A percentile compares a stretch with the other conserved stretches of the same genome.
phyloP scores from a whole-genome alignment of 1,140 invertebrate species.

The Papilio helenus region DNA sequence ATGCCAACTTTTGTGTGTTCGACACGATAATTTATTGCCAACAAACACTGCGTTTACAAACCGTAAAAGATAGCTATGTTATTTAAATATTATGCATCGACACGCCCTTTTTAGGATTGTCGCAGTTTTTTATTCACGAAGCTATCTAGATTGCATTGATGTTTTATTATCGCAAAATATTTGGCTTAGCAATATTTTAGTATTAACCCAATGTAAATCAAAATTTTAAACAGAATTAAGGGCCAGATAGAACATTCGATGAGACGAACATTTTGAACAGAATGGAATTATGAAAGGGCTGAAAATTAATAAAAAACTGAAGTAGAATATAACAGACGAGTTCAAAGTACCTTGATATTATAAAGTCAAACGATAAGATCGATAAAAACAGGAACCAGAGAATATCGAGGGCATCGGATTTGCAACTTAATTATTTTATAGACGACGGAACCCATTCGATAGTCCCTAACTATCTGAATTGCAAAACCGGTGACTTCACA shows the following conservation, averaged over 20 bases:
- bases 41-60: slow-evolving; percentile 56
- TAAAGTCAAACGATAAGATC: not conserved
- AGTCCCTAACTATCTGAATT: slow-evolving; percentile 14
- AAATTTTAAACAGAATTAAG: too few relatives aligned
- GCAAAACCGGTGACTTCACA: not conserved
- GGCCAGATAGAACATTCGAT: too few relatives aligned
- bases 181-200: not conserved
- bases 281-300: too few relatives aligned
- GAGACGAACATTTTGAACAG: too few relatives aligned
- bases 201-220: not conserved
- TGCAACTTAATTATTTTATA: slow-evolving; percentile 6
- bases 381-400: not conserved
- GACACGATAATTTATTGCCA: slow-evolving; percentile 65
- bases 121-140: not conserved
- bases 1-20: slow-evolving; percentile 66
- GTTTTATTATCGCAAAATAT: not conserved
- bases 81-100: slow-evolving; percentile 52
- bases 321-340: not conserved
- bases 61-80: slow-evolving; percentile 53
- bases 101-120: slow-evolving; percentile 42
- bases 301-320: not conserved
- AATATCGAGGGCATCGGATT: slow-evolving; percentile 4
- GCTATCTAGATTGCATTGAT: not conserved
- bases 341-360: not conserved
- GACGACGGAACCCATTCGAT: not conserved